A percentile compares a stretch with the other conserved stretches of the same genome.
Conservation (phyloP, 2,888 invertebrate genomes). For the Nomada hirtipes region DNA sequence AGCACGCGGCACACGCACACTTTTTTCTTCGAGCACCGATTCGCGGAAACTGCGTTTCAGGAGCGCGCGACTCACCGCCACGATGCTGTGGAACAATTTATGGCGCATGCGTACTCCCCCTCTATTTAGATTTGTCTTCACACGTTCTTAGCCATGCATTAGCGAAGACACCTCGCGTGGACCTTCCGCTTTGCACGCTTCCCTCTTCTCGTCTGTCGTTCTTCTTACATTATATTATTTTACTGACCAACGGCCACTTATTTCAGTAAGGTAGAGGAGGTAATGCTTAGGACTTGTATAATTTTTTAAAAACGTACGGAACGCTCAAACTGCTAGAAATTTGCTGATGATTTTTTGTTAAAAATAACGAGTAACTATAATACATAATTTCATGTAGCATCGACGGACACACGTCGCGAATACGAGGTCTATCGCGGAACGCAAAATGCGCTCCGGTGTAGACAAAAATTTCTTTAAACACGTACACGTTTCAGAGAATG, state of each 20-base stretch:
- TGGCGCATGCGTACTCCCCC: conserved; percentile 76
- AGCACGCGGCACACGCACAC: conserved; percentile 69
- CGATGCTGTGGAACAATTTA: conserved; percentile 54
- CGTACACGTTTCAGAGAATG: conserved; percentile 32
- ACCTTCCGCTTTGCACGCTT: conserved; percentile 20
- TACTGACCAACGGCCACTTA: too few species aligned
- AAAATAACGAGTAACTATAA: neutral
- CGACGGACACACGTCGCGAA: neutral
- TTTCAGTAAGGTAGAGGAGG: too few species aligned
- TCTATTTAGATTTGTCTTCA: conserved; percentile 43
- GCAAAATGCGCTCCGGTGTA: neutral
- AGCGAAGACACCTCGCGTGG: neutral
- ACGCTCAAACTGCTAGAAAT: neutral
- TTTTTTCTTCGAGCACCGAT: conserved; percentile 80
- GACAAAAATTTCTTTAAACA: conserved; percentile 1
- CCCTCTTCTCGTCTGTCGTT: neutral
- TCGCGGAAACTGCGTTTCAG: conserved; percentile 83
- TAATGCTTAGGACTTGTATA: too few species aligned
- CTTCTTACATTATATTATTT: neutral
- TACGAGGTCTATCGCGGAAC: neutral
- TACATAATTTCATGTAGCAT: neutral
- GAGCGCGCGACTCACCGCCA: conserved; percentile 70
- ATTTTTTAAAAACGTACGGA: too few species aligned
- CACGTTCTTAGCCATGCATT: conserved; percentile 38
- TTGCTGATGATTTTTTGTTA: neutral